These are phyloP conservation scores for Philonicus albiceps DNA, from an alignment of 2,888 invertebrate species.

Conservation along the genomic window DNA sequence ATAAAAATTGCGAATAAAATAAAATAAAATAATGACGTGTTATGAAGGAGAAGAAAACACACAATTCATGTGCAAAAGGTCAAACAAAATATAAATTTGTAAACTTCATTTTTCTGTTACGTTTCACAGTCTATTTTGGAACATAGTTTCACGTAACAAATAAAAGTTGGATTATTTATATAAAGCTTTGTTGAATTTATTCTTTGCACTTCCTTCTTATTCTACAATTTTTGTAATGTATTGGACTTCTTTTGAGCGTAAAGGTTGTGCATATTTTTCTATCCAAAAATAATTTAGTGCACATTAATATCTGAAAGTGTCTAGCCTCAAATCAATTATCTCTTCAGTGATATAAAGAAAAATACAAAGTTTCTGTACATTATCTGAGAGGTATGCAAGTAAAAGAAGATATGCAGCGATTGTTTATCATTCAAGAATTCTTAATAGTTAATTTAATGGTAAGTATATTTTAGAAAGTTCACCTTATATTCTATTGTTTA, in stretches of 20 bases:
- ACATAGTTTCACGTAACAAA: conserved; percentile 34
- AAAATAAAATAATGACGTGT: neutral
- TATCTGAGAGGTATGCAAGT: neutral
- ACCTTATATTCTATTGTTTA: neutral
- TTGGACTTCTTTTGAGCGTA: neutral
- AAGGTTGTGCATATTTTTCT: too few relatives aligned
- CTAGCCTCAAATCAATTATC: neutral
- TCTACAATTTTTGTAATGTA: neutral
- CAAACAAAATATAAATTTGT: conserved; percentile 4
- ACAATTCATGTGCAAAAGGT: neutral
- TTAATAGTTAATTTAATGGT: neutral
- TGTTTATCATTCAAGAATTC: neutral
- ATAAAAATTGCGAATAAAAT: neutral
- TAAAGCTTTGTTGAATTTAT: neutral
- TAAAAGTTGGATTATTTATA: conserved; percentile 35
- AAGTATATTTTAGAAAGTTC: neutral
- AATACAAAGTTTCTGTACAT: neutral
- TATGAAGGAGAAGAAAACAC: neutral
- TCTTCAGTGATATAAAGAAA: neutral
- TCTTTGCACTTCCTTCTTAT: neutral
- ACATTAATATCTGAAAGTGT: neutral
- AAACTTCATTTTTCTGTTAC: conserved; percentile 21
- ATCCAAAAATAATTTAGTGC: too few relatives aligned
- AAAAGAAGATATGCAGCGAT: neutral
- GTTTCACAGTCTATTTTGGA: conserved; percentile 24